Conservation (phyloP, 2,797 vertebrate species). For the Staurois parvus region DNA sequence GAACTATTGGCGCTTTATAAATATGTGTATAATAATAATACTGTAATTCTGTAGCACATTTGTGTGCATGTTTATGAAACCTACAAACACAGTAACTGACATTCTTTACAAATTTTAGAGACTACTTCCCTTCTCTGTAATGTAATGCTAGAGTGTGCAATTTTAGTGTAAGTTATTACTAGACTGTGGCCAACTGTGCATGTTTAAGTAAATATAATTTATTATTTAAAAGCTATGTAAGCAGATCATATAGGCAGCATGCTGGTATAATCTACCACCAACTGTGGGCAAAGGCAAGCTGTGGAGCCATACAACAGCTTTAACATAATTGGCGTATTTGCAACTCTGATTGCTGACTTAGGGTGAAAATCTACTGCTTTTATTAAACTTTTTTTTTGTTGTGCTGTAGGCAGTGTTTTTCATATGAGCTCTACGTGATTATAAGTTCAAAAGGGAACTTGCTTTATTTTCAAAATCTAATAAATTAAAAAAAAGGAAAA, state of each 20-base stretch:
- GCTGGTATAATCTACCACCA: constrained; percentile 57
- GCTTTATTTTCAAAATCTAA: background rate
- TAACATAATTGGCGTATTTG: constrained; percentile 24
- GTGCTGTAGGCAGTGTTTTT: background rate
- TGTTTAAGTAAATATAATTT: constrained; percentile 58
- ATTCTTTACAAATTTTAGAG: background rate
- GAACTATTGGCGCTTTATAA: too few relatives aligned
- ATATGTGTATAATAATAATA: too few relatives aligned
- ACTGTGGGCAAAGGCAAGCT: constrained; percentile 23
- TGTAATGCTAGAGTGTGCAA: constrained; percentile 28
- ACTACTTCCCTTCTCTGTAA: background rate
- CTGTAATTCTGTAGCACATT: background rate
- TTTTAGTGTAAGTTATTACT: constrained; percentile 36
- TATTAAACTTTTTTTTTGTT: background rate
- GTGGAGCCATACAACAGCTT: constrained; percentile 19
- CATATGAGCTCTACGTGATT: background rate
- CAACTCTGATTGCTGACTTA: constrained; percentile 4
- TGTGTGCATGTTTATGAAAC: too few relatives aligned
- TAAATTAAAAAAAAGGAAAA: background rate
- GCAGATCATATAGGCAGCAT: constrained; percentile 50
- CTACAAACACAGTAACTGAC: background rate
- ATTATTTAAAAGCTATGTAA: constrained; percentile 51
- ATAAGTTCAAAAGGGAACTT: background rate
- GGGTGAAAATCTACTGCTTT: background rate
- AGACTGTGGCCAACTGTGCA: constrained; percentile 31